Conservation (phyloP, 1,140 invertebrate species). For the Bombus fervidus region DNA sequence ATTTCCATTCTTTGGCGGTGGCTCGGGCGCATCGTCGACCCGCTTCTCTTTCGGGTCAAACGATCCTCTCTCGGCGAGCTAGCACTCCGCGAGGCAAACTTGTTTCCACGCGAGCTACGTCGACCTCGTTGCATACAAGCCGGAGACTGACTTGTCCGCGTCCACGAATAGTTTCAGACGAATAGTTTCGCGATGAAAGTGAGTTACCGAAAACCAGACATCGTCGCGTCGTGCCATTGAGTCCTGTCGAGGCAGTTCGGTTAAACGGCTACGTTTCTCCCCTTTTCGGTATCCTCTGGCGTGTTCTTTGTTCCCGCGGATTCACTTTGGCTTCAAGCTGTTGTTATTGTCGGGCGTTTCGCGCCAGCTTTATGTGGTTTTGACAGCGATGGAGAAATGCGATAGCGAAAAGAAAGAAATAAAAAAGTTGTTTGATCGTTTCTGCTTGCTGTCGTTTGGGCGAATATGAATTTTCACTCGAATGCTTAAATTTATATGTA, state of each 20-base stretch:
- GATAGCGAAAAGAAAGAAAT: too few relatives aligned
- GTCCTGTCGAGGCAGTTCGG: neutral
- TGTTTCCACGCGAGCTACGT: conserved; percentile 60
- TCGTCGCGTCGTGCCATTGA: conserved; percentile 13
- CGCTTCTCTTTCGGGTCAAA: conserved; percentile 63
- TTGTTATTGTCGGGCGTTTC: conserved; percentile 23
- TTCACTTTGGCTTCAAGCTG: neutral
- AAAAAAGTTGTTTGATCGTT: too few relatives aligned
- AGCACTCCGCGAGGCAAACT: conserved; percentile 53
- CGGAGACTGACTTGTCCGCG: neutral
- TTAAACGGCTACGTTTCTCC: conserved; percentile 17
- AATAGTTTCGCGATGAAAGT: conserved; percentile 63
- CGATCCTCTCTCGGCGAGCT: conserved; percentile 52
- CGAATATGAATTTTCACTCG: too few relatives aligned
- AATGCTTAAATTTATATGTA: too few relatives aligned
- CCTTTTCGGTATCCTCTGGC: too few relatives aligned
- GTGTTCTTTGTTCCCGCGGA: neutral
- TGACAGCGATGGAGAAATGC: neutral
- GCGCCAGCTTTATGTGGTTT: neutral
- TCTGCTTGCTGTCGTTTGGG: too few relatives aligned
- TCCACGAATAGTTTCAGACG: neutral
- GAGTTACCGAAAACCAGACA: conserved; percentile 70
- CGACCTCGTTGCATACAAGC: conserved; percentile 53
- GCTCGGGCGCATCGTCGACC: conserved; percentile 45
- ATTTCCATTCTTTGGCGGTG: conserved; percentile 34